These are phyloP conservation scores for Aethes cnicana DNA, from an alignment of 2,888 invertebrate species.

Conservation along the genomic window DNA sequence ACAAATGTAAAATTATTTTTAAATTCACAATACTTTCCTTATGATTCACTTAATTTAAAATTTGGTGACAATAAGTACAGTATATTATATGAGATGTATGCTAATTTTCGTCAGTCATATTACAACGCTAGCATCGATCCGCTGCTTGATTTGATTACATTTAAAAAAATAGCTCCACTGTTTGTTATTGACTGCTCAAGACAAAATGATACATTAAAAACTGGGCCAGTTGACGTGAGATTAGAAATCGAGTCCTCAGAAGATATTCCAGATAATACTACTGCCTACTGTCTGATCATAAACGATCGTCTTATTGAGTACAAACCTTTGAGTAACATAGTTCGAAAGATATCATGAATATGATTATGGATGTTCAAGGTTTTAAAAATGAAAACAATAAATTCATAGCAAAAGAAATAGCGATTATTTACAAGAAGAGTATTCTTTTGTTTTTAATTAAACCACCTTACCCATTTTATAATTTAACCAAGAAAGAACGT, in stretches of 20 bases:
- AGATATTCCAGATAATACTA: constrained; percentile 35
- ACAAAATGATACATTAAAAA: constrained; percentile 36
- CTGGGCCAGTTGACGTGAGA: too few relatives aligned
- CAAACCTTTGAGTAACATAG: constrained; percentile 35
- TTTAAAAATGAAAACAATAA: constrained; percentile 29
- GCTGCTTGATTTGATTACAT: constrained; percentile 22
- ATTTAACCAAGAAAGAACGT: too few relatives aligned
- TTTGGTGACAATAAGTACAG: not conserved
- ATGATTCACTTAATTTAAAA: constrained; percentile 2
- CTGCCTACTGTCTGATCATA: constrained; percentile 39
- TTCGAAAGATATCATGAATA: constrained; percentile 35
- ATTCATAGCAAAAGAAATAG: constrained; percentile 36
- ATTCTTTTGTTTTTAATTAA: constrained; percentile 30
- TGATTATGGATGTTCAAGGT: constrained; percentile 32
- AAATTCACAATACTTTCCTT: constrained; percentile 3
- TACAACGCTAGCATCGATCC: constrained; percentile 30
- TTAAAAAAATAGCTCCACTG: constrained; percentile 1
- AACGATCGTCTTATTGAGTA: constrained; percentile 38
- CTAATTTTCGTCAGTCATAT: constrained; percentile 39
- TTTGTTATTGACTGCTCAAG: constrained; percentile 35
- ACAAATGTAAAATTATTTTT: constrained; percentile 6
- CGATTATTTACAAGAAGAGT: constrained; percentile 19
- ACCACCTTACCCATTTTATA: constrained; percentile 27
- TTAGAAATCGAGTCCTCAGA: too few relatives aligned
- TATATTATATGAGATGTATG: not conserved